phyloP scores from a whole-genome alignment of 2,797 vertebrate genomes.

The Takifugu ocellatus region DNA sequence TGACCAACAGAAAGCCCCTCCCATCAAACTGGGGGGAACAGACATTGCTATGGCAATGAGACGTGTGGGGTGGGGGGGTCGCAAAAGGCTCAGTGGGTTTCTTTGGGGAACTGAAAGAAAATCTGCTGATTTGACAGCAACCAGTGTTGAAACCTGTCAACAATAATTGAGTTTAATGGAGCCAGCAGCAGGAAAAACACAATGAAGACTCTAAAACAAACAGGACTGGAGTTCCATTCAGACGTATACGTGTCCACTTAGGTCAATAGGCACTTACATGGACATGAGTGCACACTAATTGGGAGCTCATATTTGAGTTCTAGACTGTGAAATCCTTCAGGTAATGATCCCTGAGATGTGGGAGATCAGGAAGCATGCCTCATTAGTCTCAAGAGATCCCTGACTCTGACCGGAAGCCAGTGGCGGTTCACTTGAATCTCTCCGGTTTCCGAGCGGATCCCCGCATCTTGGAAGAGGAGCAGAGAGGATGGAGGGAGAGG shows the following conservation, averaged over 20 bases:
- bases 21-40: slow-evolving; percentile 35
- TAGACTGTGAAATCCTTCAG: slow-evolving; percentile 21
- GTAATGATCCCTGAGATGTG: slow-evolving; percentile 24
- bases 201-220: slow-evolving; percentile 24
- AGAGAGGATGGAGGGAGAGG: slow-evolving; percentile 32
- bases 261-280: slow-evolving; percentile 21
- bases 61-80: slow-evolving; percentile 7
- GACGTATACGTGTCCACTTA: slow-evolving; percentile 3
- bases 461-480: slow-evolving; percentile 37
- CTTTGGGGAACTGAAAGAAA: slow-evolving; percentile 46
- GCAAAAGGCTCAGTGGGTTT: slow-evolving; percentile 22
- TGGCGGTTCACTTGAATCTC: slow-evolving; percentile 45
- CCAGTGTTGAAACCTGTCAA: slow-evolving; percentile 54
- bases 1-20: slow-evolving; percentile 5
- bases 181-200: slow-evolving; percentile 31
- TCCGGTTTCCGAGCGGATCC: slow-evolving; percentile 55
- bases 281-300: slow-evolving; percentile 22
- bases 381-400: slow-evolving; percentile 38
- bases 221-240: slow-evolving; percentile 2
- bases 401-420: slow-evolving; percentile 29
- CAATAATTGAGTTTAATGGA: slow-evolving; percentile 49
- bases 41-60: slow-evolving; percentile 53
- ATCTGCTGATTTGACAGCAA: slow-evolving; percentile 43
- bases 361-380: slow-evolving; percentile 13
- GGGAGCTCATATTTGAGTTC: slow-evolving; percentile 17